Conservation (phyloP, 2,113 vertebrate species). For the Anser cygnoides region DNA sequence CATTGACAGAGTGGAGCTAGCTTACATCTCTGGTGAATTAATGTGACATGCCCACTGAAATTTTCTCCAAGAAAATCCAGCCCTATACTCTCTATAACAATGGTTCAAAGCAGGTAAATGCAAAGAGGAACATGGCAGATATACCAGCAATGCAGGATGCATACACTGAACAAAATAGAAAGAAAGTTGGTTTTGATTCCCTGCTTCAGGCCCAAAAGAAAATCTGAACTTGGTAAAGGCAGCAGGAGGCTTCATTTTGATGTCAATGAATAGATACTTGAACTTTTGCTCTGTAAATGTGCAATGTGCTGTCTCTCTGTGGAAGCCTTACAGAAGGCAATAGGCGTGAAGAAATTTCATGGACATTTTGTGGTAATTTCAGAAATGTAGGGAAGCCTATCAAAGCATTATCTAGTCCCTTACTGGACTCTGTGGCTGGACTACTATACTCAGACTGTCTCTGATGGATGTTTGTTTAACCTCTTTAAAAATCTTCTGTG, state of each 20-base stretch:
- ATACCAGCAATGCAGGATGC: background rate
- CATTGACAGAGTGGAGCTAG: background rate
- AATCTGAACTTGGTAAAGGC: background rate
- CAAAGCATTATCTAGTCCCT: background rate
- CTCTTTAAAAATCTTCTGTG: background rate
- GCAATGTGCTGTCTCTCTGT: background rate
- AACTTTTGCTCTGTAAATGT: background rate
- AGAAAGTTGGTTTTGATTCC: background rate
- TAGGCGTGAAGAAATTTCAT: background rate
- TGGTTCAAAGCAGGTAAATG: background rate
- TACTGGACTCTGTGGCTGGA: background rate
- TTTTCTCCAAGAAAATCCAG: background rate
- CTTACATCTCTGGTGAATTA: background rate
- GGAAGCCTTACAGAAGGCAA: background rate
- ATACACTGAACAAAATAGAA: background rate
- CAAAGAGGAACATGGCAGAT: background rate
- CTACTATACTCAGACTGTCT: background rate
- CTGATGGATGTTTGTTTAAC: constrained; percentile 6
- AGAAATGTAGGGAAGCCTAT: background rate
- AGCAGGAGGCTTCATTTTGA: background rate
- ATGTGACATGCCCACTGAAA: background rate
- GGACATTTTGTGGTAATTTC: background rate
- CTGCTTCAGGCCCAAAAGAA: background rate
- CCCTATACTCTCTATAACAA: background rate
- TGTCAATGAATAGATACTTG: background rate